These are phyloP conservation scores for Eupeodes latifasciatus DNA, from an alignment of 2,888 invertebrate genomes.

Conservation along the genomic window DNA sequence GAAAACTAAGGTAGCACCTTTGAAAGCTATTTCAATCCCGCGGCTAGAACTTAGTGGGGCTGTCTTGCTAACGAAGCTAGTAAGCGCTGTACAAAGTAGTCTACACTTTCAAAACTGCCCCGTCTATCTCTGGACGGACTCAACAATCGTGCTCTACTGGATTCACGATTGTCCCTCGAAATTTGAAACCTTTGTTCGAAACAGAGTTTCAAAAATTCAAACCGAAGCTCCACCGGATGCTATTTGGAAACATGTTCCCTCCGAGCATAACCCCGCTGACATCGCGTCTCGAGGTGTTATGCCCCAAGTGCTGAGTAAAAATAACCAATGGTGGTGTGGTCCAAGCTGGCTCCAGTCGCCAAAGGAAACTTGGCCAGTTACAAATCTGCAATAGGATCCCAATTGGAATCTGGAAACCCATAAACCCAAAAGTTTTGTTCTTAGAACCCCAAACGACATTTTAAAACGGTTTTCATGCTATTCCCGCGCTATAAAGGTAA, in stretches of 20 bases:
- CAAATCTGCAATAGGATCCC: not conserved
- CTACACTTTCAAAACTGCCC: not conserved
- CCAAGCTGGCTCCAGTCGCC: not conserved
- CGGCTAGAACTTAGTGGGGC: conserved; percentile 37
- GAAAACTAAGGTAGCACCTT: conserved; percentile 41
- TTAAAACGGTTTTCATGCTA: not conserved
- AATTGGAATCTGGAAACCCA: conserved; percentile 5
- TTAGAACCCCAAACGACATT: not conserved
- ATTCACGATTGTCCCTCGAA: not conserved
- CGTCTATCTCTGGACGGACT: conserved; percentile 24
- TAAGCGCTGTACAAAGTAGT: conserved; percentile 10
- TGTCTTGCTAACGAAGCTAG: conserved; percentile 19
- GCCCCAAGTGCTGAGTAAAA: not conserved
- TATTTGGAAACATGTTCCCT: conserved; percentile 52
- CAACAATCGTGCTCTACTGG: conserved; percentile 14
- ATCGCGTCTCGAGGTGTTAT: conserved; percentile 39
- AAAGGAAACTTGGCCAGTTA: not conserved
- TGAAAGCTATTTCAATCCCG: conserved; percentile 57
- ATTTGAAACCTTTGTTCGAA: conserved; percentile 14
- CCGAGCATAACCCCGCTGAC: conserved; percentile 65
- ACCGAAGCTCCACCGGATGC: not conserved
- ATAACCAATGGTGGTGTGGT: conserved; percentile 10
- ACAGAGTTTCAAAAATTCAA: conserved; percentile 20
- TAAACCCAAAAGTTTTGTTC: not conserved
- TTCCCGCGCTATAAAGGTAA: no score